Evolutionary conservation across 2,113 vertebrate genomes (phyloP), one percentile per base, ranked within the genome.

Genomic region (Pedionomus torquatus): DNA sequence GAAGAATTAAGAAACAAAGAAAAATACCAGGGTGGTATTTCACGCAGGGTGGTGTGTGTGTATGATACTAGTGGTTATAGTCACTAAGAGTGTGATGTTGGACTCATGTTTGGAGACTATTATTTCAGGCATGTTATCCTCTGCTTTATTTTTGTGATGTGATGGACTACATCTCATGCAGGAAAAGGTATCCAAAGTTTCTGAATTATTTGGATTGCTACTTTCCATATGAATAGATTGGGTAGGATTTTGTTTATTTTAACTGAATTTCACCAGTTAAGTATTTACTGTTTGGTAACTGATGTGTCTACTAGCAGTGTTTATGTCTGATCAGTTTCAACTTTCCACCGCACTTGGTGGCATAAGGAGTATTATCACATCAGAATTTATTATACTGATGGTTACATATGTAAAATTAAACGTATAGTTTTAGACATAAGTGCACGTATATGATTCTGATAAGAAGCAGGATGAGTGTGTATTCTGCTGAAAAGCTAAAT

Each of bases 111-210:
- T 76, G 52, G 60, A 77, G 41, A 13, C 15, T 7, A 46, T 16
- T 44, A 5, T n/a, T 84, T 3, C 2, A 7, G 17, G 7, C 5
- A 21, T 80, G 18, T 16, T 0, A 2, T 31, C 41, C 46, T 76
- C 57, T 44, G 26, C 13, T 79, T 78, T 52, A 8, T 19, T 77
- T 78, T 63, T 52, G 21, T 72, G 71, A 48, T 39, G 52, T 41
- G 63, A 55, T 51, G 18, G 25, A 57, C 26, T 43, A 48, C 10
- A n/a, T 48, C 12, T 43, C 8, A 17, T 60, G 21, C 26, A 26
- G 30, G 33, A 44, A 81, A 75, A 75, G 9, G 9, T 57, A 63
- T 58, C 17, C 4, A n/a, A n/a, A 65, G 4, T 21, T 37, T 63
- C 54, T 15, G 2, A 8, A 43, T 18, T 70, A 18, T 52, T 69